A percentile compares a stretch with the other conserved stretches of the same genome.
phyloP scores from a whole-genome alignment of 2,888 invertebrate genomes.

The Hipparchia sbordonii region DNA sequence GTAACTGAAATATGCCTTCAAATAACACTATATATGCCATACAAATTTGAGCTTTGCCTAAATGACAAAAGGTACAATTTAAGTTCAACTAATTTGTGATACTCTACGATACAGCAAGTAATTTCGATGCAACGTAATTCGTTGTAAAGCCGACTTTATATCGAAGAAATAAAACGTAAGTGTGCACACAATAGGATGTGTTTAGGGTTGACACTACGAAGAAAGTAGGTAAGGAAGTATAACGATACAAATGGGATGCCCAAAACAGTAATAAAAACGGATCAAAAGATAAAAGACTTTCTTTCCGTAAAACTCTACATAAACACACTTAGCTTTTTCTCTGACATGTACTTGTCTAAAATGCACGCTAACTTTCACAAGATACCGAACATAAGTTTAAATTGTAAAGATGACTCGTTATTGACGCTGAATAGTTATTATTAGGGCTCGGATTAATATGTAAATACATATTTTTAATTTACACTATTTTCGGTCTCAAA shows the following conservation, averaged over 20 bases:
- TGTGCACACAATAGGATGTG: not conserved
- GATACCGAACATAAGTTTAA: no score
- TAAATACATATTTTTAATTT: no score
- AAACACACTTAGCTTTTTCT: no score
- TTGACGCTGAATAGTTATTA: no score
- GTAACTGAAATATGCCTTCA: conserved; percentile 36
- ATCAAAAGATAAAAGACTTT: no score
- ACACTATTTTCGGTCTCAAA: no score
- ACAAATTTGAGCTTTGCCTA: conserved; percentile 3
- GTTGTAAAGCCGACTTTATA: conserved; percentile 23
- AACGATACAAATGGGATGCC: not conserved
- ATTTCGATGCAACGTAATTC: conserved; percentile 18
- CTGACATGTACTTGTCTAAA: no score
- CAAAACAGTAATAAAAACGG: no score
- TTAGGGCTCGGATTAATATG: no score
- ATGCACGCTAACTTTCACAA: no score
- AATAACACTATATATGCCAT: conserved; percentile 10
- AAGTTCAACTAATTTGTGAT: not conserved
- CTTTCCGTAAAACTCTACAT: no score
- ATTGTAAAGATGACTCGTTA: no score
- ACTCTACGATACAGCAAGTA: conserved; percentile 15
- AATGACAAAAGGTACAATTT: not conserved
- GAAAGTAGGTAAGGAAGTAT: not conserved
- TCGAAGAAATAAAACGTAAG: conserved; percentile 21
- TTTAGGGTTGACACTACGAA: not conserved